A percentile compares a stretch with the other conserved stretches of the same genome.
Evolutionary conservation across 2,888 invertebrate species (phyloP).

Genomic region (Lasioglossum marginatum): DNA sequence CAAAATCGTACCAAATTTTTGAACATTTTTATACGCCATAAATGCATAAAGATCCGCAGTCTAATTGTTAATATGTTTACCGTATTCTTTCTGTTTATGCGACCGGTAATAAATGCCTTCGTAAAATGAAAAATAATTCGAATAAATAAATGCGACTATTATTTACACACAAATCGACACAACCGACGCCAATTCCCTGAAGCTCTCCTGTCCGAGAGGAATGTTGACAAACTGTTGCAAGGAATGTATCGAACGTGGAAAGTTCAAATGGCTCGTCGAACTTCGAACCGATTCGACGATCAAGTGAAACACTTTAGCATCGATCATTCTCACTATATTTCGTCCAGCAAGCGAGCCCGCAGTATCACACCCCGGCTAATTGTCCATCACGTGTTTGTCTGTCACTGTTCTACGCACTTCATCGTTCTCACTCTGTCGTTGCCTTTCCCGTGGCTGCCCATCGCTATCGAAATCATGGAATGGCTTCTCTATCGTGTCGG

Average conservation of each 20-base stretch:
- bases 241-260: not conserved
- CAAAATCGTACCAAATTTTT: too few species aligned
- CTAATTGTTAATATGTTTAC: too few species aligned
- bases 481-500: constrained; percentile 46
- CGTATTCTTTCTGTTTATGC: not conserved
- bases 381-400: constrained; percentile 38
- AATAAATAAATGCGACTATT: not conserved
- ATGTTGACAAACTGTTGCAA: not conserved
- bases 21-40: too few species aligned
- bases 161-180: not conserved
- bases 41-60: too few species aligned
- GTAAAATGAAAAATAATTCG: not conserved
- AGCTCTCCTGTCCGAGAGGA: not conserved
- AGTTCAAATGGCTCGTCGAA: not conserved
- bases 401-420: constrained; percentile 45
- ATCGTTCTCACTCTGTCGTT: constrained; percentile 26
- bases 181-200: not conserved
- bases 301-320: not conserved
- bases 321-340: not conserved
- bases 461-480: constrained; percentile 31
- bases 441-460: constrained; percentile 31
- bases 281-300: not conserved
- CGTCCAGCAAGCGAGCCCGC: constrained; percentile 9
- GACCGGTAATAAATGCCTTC: not conserved
- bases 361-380: constrained; percentile 29